Conservation (phyloP, 2,113 vertebrate genomes). For the Columbina picui region DNA sequence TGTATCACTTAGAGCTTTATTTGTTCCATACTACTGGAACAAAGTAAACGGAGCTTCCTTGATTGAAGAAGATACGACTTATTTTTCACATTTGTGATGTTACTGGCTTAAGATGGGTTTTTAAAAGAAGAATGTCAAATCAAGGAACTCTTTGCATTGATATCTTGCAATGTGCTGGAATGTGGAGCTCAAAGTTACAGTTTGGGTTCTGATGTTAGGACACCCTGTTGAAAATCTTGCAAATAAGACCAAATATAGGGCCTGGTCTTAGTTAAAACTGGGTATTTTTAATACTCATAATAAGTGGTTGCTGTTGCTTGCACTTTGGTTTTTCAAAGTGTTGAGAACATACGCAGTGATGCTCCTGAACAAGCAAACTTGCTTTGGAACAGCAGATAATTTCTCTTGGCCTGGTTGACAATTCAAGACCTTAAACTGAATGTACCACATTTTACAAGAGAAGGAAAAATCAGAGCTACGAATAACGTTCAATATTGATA, state of each 20-base stretch:
- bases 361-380: background rate
- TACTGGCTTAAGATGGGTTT: background rate
- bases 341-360: background rate
- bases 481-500: background rate
- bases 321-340: background rate
- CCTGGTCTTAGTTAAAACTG: background rate
- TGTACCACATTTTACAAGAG: background rate
- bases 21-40: background rate
- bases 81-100: background rate
- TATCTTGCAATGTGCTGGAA: background rate
- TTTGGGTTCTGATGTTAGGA: background rate
- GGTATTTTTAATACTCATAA: background rate
- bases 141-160: background rate
- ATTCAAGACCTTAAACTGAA: background rate
- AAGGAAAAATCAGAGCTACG: background rate
- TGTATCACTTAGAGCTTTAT: background rate
- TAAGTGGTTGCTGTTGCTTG: background rate
- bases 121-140: background rate
- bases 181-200: background rate
- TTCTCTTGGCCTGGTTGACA: background rate
- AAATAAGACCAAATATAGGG: background rate
- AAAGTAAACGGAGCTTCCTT: background rate
- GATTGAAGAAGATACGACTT: rapidly evolving
- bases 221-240: background rate
- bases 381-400: background rate